Evolutionary conservation across 2,888 invertebrate genomes (phyloP), one percentile per base, ranked within the genome.

Genomic region (Trypoxylon attenuatum): DNA sequence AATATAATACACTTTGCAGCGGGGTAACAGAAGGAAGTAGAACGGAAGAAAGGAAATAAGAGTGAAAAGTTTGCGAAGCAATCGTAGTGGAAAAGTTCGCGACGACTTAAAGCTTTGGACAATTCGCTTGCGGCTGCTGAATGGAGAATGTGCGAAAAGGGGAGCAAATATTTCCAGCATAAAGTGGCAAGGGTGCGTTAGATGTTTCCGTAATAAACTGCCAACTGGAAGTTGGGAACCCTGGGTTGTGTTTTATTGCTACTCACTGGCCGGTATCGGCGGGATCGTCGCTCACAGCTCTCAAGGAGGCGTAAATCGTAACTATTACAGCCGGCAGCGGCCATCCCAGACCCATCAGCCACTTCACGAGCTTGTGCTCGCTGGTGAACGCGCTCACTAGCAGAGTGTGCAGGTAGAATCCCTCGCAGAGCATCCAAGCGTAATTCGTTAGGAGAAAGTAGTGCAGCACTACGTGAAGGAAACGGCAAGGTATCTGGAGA

Each of bases 381-480:
- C 95, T 94, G 72, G 96, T 94, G 88, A 98, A 97, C 2, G 97
- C 95, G 71, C 94, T 91, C 16, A 97, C 96, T 1, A 98, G 92
- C 74, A 98, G 92, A 0, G 97, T 97, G 88, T 97, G 97, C 72
- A 98, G 90, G 88, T 97, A 97, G 71, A 97, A 91, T 0, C 97
- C 97, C 88, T 97, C 97, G 88, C 96, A 96, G 81, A 98, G 90
- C 97, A 97, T 98, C 98, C 98, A 98, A 76, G 96, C 93, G 88
- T 97, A 98, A 88, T 95, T 97, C 80, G 95, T 95, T 63, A 97
- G 90, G 74, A 97, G 90, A 82, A 95, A 96, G 87, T 96, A 96
- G 88, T 96, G 95, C 50, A 96, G 91, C 46, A 94, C 86, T 23
- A 95, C 92, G 88, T 96, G 94, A 46, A 97, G 89, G 53, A 91